These are phyloP conservation scores for Malacoctenus gilli DNA, from an alignment of 2,797 vertebrate genomes.

Conservation along the genomic window DNA sequence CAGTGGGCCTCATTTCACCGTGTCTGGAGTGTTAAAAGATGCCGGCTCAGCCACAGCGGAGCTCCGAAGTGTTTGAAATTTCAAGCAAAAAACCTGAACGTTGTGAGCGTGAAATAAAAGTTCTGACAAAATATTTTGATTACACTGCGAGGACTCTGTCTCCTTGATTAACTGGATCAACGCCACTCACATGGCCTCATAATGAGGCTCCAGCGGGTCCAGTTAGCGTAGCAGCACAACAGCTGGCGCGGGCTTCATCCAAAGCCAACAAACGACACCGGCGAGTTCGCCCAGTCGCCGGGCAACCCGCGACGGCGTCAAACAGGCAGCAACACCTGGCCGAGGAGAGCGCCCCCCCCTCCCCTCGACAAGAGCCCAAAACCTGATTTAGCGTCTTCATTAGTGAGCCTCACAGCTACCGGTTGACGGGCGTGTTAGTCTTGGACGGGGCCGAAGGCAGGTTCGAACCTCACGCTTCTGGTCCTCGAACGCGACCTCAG, in stretches of 20 bases:
- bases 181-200: neutral
- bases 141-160: neutral
- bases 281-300: neutral
- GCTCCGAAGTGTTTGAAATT: too few relatives aligned
- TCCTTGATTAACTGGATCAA: neutral
- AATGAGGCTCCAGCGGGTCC: neutral
- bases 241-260: neutral
- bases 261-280: neutral
- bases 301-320: neutral
- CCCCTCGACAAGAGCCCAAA: too few relatives aligned
- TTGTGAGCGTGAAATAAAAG: neutral
- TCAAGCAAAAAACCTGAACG: neutral
- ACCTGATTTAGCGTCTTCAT: neutral
- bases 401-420: neutral
- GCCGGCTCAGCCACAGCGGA: slow-evolving; percentile 25
- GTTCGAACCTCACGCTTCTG: neutral
- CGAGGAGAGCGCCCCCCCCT: neutral
- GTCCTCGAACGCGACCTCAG: slow-evolving; percentile 1
- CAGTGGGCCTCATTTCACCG: slow-evolving; percentile 52
- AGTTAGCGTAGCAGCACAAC: slow-evolving; percentile 9
- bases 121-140: too few relatives aligned
- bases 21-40: slow-evolving; percentile 62
- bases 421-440: neutral
- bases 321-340: neutral
- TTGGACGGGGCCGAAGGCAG: too few relatives aligned